Percentiles rank a stretch among this genome's conserved stretches.
Evolutionary conservation across 2,888 invertebrate genomes (phyloP).

Genomic region (Tetranychus piercei): DNA sequence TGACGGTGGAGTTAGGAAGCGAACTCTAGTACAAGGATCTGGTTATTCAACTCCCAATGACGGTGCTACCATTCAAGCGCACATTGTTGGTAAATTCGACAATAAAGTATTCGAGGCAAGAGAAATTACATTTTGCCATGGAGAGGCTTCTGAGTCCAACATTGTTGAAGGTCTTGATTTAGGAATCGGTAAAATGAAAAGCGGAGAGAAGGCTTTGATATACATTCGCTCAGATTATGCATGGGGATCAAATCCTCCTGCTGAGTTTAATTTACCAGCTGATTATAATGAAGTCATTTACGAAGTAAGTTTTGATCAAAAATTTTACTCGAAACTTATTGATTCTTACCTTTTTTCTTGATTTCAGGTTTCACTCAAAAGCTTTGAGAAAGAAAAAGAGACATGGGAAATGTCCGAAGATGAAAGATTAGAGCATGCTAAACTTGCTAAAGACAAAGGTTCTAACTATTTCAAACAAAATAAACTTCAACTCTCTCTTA

Average conservation of each 20-base stretch:
- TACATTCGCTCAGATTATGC: conserved; percentile 55
- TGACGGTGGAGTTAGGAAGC: conserved; percentile 61
- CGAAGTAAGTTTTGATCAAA: conserved; percentile 41
- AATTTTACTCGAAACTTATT: too few relatives aligned
- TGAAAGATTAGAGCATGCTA: conserved; percentile 62
- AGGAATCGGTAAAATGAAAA: conserved; percentile 58
- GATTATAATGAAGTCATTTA: conserved; percentile 47
- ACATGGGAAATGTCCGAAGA: conserved; percentile 58
- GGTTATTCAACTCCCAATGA: conserved; percentile 57
- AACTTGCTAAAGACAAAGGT: conserved; percentile 70
- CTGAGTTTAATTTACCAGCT: conserved; percentile 53
- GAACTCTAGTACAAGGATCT: conserved; percentile 49
- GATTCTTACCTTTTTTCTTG: too few relatives aligned
- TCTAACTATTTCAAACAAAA: conserved; percentile 61
- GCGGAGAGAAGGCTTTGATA: conserved; percentile 49
- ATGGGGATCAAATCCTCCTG: conserved; percentile 44
- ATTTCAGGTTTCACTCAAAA: conserved; percentile 39
- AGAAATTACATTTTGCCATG: conserved; percentile 59
- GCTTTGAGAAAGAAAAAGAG: conserved; percentile 67
- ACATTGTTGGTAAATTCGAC: conserved; percentile 48
- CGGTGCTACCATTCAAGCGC: conserved; percentile 61
- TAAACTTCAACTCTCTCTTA: conserved; percentile 31
- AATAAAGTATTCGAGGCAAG: conserved; percentile 56
- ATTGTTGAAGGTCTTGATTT: conserved; percentile 63
- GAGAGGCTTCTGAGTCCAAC: conserved; percentile 59